phyloP scores from a whole-genome alignment of 2,888 invertebrate genomes.

The Frankliniella intonsa region DNA sequence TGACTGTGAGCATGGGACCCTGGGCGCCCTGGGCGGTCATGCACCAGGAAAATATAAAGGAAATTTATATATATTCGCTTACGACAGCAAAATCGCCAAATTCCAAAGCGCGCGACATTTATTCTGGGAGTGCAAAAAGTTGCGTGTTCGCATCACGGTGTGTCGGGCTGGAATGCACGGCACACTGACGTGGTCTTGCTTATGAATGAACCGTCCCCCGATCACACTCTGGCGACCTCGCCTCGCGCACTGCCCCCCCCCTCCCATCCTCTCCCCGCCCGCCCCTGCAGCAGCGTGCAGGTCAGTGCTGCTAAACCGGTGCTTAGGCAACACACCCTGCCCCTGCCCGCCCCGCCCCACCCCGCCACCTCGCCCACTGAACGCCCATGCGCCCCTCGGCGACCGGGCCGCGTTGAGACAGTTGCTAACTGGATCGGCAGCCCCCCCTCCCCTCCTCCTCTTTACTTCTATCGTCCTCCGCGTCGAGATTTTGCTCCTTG shows the following conservation, averaged over 20 bases:
- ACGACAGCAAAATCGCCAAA: no score
- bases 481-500: no score
- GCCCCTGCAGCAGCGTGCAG: background rate
- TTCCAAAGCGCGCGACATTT: no score
- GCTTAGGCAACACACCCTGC: background rate
- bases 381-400: conserved; percentile 8
- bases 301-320: background rate
- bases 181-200: background rate
- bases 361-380: background rate
- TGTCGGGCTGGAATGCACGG: background rate
- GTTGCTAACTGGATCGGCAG: conserved; percentile 16
- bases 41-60: no score
- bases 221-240: background rate
- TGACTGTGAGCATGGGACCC: no score
- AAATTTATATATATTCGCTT: no score
- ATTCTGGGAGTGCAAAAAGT: no score
- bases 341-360: no score
- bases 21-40: no score
- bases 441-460: background rate
- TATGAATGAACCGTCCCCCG: background rate
- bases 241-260: background rate
- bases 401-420: conserved; percentile 9
- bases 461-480: background rate
- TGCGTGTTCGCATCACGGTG: background rate
- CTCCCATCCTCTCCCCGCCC: background rate